phyloP scores from a whole-genome alignment of 2,888 invertebrate species.

The Blastobasis adustella region DNA sequence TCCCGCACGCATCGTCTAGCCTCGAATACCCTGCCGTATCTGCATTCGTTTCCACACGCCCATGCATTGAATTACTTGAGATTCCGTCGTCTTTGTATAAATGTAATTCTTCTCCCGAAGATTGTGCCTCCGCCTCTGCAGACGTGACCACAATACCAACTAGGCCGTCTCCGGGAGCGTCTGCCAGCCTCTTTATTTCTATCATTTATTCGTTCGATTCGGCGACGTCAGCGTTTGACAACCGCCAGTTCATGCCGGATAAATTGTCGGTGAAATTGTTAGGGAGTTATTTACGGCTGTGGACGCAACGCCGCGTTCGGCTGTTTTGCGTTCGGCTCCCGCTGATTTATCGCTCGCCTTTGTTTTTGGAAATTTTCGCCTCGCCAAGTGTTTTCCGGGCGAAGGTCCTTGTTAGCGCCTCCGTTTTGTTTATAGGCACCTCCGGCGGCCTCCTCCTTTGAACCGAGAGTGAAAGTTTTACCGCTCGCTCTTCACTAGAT shows the following conservation, averaged over 20 bases:
- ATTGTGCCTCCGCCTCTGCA: conserved; percentile 57
- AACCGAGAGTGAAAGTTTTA: no score
- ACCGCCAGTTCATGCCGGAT: conserved; percentile 66
- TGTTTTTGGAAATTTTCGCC: conserved; percentile 48
- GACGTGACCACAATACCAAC: conserved; percentile 67
- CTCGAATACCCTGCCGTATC: conserved; percentile 16
- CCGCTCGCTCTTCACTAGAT: no score
- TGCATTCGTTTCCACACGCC: conserved; percentile 41
- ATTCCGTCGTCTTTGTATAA: conserved; percentile 64
- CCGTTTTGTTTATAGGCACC: not conserved
- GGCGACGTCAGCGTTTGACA: conserved; percentile 68
- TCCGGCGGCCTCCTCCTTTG: no score
- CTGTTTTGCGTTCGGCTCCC: conserved; percentile 38
- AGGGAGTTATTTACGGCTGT: conserved; percentile 61
- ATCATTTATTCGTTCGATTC: conserved; percentile 67
- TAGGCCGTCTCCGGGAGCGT: conserved; percentile 34
- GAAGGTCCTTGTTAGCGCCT: conserved; percentile 1
- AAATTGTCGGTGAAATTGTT: conserved; percentile 65
- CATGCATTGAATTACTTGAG: conserved; percentile 65
- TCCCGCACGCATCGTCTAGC: not conserved
- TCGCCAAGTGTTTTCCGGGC: conserved; percentile 28
- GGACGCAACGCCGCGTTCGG: conserved; percentile 44
- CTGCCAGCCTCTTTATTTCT: conserved; percentile 51
- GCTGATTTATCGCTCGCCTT: conserved; percentile 54
- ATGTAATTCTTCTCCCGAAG: conserved; percentile 68